Base-by-base conservation (phyloP, 2,797 vertebrate genomes). In the Pantherophis alleghaniensis region DNA sequence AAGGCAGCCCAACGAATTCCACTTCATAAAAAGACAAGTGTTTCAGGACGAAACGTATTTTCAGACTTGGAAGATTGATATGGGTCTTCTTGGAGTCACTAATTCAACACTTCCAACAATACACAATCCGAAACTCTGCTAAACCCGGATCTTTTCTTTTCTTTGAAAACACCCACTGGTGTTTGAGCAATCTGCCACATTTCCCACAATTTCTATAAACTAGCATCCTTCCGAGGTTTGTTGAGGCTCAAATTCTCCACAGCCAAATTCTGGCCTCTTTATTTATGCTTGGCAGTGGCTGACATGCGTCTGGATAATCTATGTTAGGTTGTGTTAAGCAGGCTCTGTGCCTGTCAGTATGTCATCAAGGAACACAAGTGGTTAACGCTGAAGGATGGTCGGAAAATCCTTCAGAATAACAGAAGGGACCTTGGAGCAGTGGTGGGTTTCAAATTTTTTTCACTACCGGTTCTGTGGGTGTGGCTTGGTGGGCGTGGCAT, bases 251-350 rank as follows among this genome's bases (percentile, higher is more conserved):
- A 13, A 66, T 83, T 4, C 7, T 18, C 57, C 57, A 28, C 14
- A 92, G 32, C 0, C 24, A 91, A 91, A 69, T 69, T 51, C 90
- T 88, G 93, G 1, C 1, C 56, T 91, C 59, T 92, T 0, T 2
- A 92, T 1, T 53, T 89, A 87, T 32, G 2, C 28, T 37, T 6
- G 53, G 53, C 42, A 13, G 51, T 22, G 63, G 37, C 1, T 60
- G 87, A 24, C 28, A 32, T 37, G 24, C 4, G 86, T 0, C 20
- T 28, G 16, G 59, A 20, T 28, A 42, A 2, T 3, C 47, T 3
- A 0, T 2, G 9, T 24, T 32, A 4, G 2, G 7, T 0, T 0
- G 0, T 7, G n/a, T 61, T 53, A 56, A 66, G 7, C 13, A 86
- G 61, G n/a, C 37, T 79, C 51, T 3, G 1, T 60, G 69, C 10